Evolutionary conservation across 2,888 invertebrate species (phyloP).

Genomic region (Catocala nupta): DNA sequence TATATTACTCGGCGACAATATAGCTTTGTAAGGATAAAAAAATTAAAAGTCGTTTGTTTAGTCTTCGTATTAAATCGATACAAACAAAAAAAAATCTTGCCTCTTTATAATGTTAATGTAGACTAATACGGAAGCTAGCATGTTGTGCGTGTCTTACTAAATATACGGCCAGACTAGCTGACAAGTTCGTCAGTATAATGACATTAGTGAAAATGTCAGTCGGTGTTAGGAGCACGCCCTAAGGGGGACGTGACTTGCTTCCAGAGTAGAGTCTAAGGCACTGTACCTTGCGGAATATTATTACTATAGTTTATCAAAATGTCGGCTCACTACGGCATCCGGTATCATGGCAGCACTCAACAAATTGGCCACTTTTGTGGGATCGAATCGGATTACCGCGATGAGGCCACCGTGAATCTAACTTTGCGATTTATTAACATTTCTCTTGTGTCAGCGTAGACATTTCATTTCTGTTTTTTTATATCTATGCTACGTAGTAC

Average conservation of each 20-base stretch:
- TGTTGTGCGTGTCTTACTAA: slow-evolving; percentile 7
- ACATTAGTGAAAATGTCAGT: slow-evolving; percentile 76
- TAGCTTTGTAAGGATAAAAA: too few species aligned
- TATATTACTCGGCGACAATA: too few species aligned
- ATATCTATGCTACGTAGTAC: neutral
- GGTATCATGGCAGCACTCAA: slow-evolving; percentile 67
- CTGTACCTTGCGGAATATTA: slow-evolving; percentile 64
- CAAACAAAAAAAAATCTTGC: too few species aligned
- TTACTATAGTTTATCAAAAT: slow-evolving; percentile 78
- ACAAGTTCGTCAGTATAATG: slow-evolving; percentile 70
- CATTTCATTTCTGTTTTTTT: neutral
- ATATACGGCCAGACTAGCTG: slow-evolving; percentile 26
- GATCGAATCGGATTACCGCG: slow-evolving; percentile 65
- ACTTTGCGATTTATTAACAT: slow-evolving; percentile 46
- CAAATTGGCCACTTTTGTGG: slow-evolving; percentile 73
- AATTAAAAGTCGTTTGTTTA: too few species aligned
- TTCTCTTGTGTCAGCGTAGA: neutral
- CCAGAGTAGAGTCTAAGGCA: slow-evolving; percentile 45
- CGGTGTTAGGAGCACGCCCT: slow-evolving; percentile 67
- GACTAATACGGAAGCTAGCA: slow-evolving; percentile 4
- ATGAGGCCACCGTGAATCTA: slow-evolving; percentile 51
- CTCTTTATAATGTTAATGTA: too few species aligned
- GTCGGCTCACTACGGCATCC: slow-evolving; percentile 61
- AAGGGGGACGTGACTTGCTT: slow-evolving; percentile 52
- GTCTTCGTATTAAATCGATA: too few species aligned